These are phyloP conservation scores for Scolopax rusticola DNA, from an alignment of 2,797 vertebrate genomes.

Conservation along the genomic window DNA sequence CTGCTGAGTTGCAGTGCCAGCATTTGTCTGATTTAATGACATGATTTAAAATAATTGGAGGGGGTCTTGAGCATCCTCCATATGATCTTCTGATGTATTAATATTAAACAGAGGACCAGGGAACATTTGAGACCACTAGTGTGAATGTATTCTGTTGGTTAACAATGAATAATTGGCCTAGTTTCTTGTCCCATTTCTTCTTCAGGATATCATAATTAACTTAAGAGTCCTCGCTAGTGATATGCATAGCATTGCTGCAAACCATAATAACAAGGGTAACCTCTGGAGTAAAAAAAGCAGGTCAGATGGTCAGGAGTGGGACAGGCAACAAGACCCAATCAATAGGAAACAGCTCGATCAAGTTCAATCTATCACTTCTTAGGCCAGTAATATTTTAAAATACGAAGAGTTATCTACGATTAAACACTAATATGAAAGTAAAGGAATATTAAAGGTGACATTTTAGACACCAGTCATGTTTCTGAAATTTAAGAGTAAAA, in stretches of 20 bases:
- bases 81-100: conserved; percentile 64
- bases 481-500: neutral
- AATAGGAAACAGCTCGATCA: neutral
- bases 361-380: neutral
- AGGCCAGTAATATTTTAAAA: neutral
- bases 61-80: conserved; percentile 46
- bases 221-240: conserved; percentile 2
- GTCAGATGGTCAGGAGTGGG: neutral
- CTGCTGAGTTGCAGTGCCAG: conserved; percentile 66
- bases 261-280: neutral
- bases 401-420: neutral
- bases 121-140: conserved; percentile 58
- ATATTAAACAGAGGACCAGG: conserved; percentile 50
- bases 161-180: conserved; percentile 65
- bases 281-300: neutral
- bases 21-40: conserved; percentile 68
- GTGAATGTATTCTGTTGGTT: conserved; percentile 46
- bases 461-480: neutral
- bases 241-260: neutral
- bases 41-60: conserved; percentile 65
- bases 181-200: conserved; percentile 56
- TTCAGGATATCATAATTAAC: conserved; percentile 43
- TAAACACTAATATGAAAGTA: neutral
- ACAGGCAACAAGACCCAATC: neutral
- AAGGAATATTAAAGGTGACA: neutral